Conservation (phyloP, 2,113 vertebrate species). For the Scytalopus superciliaris region DNA sequence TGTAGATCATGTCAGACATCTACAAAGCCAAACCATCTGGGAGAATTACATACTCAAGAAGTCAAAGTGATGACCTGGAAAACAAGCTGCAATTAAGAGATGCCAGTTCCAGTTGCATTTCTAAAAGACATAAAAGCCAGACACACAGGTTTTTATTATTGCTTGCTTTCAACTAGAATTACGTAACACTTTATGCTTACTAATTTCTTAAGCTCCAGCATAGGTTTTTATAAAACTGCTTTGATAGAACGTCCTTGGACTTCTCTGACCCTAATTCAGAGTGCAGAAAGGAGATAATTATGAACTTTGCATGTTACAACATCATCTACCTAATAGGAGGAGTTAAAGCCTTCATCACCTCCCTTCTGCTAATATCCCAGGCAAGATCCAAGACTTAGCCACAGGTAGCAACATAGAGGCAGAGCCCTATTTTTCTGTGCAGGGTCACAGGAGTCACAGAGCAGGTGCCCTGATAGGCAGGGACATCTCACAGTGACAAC, state of each 20-base stretch:
- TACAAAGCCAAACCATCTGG: conserved; percentile 6
- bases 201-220: not conserved
- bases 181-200: not conserved
- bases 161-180: not conserved
- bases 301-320: not conserved
- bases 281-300: not conserved
- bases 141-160: not conserved
- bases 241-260: not conserved
- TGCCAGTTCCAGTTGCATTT: not conserved
- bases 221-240: not conserved
- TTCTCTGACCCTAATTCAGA: not conserved
- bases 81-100: conserved; percentile 50
- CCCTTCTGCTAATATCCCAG: not conserved
- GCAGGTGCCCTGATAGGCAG: not conserved
- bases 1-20: conserved; percentile 4
- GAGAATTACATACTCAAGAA: conserved; percentile 16
- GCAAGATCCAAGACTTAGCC: not conserved
- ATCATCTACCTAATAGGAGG: not conserved
- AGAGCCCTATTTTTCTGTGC: not conserved
- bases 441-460: not conserved
- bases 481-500: not conserved
- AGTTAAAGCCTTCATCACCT: not conserved
- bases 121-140: not conserved
- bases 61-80: conserved; percentile 44
- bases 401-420: not conserved